phyloP scores from a whole-genome alignment of 1,140 invertebrate genomes.

The Harlomillsia oculata region DNA sequence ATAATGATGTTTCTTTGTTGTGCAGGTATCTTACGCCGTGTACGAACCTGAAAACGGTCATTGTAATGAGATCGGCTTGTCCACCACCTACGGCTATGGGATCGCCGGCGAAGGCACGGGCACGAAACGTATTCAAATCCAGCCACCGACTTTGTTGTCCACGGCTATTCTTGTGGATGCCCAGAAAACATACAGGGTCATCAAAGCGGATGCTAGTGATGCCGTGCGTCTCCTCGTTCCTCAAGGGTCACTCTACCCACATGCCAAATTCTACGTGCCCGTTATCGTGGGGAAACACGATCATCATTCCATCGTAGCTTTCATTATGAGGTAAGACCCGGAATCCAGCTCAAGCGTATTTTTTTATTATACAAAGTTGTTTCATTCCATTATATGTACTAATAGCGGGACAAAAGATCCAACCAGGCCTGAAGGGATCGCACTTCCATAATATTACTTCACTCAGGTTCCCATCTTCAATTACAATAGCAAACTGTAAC shows the following conservation, averaged over 20 bases:
- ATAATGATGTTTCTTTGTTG: neutral
- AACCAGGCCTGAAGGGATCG: no score
- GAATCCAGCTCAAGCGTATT: neutral
- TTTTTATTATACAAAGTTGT: no score
- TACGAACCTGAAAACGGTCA: conserved; percentile 53
- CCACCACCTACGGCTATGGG: conserved; percentile 36
- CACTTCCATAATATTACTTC: no score
- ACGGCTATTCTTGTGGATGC: conserved; percentile 61
- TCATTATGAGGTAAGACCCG: conserved; percentile 70
- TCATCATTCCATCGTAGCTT: conserved; percentile 54
- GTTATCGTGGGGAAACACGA: conserved; percentile 58
- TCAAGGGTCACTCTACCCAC: conserved; percentile 71
- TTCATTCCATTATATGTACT: no score
- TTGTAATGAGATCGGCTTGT: conserved; percentile 34
- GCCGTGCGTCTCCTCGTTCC: conserved; percentile 74
- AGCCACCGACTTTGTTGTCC: conserved; percentile 60
- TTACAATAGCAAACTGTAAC: no score
- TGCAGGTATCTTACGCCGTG: conserved; percentile 67
- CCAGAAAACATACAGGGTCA: conserved; percentile 67
- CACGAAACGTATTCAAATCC: conserved; percentile 61
- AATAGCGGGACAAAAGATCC: no score
- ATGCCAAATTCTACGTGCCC: conserved; percentile 74
- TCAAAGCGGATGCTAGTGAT: conserved; percentile 57
- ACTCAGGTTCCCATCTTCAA: no score
- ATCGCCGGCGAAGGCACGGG: conserved; percentile 49